phyloP scores from a whole-genome alignment of 2,888 invertebrate genomes.

The Sicus ferrugineus region DNA sequence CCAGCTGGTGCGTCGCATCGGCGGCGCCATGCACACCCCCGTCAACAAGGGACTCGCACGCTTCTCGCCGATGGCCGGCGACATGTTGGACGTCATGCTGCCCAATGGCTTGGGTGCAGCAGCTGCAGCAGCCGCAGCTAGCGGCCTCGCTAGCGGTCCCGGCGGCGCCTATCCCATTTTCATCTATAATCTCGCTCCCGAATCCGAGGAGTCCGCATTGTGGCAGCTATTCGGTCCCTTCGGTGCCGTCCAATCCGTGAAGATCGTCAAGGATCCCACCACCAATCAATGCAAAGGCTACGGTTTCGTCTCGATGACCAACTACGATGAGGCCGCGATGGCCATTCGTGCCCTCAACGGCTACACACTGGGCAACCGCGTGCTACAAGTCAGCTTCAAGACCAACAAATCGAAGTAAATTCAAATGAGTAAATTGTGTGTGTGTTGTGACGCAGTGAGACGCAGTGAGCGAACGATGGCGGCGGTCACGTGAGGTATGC shows the following conservation, averaged over 20 bases:
- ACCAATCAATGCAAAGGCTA: slow-evolving; percentile 99
- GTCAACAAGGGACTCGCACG: slow-evolving; percentile 77
- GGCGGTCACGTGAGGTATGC: neutral
- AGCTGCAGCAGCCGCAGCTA: slow-evolving; percentile 59
- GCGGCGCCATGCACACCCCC: slow-evolving; percentile 90
- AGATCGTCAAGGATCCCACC: slow-evolving; percentile 93
- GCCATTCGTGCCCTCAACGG: slow-evolving; percentile 96
- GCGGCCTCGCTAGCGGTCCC: slow-evolving; percentile 59
- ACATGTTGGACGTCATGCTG: slow-evolving; percentile 77
- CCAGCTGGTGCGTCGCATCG: slow-evolving; percentile 81
- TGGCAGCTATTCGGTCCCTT: slow-evolving; percentile 92
- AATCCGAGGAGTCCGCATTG: slow-evolving; percentile 93
- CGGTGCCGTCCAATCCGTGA: slow-evolving; percentile 81
- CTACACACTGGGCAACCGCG: slow-evolving; percentile 92
- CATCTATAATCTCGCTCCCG: slow-evolving; percentile 94
- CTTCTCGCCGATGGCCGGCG: slow-evolving; percentile 89
- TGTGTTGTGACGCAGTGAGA: neutral
- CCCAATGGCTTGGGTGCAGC: slow-evolving; percentile 73
- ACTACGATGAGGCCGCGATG: slow-evolving; percentile 95
- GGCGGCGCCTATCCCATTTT: slow-evolving; percentile 78
- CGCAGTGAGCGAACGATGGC: neutral
- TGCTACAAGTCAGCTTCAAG: slow-evolving; percentile 97
- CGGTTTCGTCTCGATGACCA: slow-evolving; percentile 98
- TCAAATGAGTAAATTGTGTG: neutral
- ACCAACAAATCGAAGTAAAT: slow-evolving; percentile 78